Conservation (phyloP, 2,888 invertebrate species). For the Eulithis prunata region DNA sequence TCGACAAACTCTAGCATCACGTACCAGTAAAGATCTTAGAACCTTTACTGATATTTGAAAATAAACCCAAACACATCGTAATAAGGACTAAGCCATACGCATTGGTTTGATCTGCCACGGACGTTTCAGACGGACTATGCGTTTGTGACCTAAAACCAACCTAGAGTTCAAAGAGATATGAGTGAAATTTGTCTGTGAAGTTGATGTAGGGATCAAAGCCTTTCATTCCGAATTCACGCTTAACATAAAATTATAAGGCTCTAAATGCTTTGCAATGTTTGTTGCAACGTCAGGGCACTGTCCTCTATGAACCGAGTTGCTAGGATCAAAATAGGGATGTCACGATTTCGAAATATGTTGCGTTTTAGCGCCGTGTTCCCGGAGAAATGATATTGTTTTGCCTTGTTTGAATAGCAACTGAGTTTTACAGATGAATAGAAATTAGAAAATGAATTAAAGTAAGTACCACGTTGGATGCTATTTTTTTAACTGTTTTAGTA, state of each 20-base stretch:
- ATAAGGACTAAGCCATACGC: slow-evolving; percentile 1
- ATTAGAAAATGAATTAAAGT: too few relatives aligned
- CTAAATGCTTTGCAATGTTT: slow-evolving; percentile 44
- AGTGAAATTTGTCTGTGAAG: slow-evolving; percentile 28
- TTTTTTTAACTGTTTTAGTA: too few relatives aligned
- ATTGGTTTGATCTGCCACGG: background rate
- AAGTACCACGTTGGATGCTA: too few relatives aligned
- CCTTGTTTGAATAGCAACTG: slow-evolving; percentile 12
- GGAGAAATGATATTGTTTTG: slow-evolving; percentile 31
- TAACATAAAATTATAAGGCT: slow-evolving; percentile 41
- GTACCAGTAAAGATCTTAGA: slow-evolving; percentile 66
- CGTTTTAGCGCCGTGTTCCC: slow-evolving; percentile 46
- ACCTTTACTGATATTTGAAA: slow-evolving; percentile 44
- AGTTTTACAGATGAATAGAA: slow-evolving; percentile 21
- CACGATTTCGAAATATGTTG: slow-evolving; percentile 66
- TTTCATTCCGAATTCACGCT: slow-evolving; percentile 41
- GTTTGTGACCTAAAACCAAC: slow-evolving; percentile 9
- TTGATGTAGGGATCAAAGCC: slow-evolving; percentile 49
- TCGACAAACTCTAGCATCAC: slow-evolving; percentile 73
- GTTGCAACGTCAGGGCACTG: slow-evolving; percentile 67
- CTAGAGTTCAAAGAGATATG: slow-evolving; percentile 21
- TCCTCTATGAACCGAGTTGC: slow-evolving; percentile 73
- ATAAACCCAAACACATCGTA: slow-evolving; percentile 40
- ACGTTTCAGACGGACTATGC: slow-evolving; percentile 9
- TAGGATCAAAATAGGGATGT: slow-evolving; percentile 74